Conservation (phyloP, 2,888 invertebrate genomes). For the Meiosimyza platycephala region DNA sequence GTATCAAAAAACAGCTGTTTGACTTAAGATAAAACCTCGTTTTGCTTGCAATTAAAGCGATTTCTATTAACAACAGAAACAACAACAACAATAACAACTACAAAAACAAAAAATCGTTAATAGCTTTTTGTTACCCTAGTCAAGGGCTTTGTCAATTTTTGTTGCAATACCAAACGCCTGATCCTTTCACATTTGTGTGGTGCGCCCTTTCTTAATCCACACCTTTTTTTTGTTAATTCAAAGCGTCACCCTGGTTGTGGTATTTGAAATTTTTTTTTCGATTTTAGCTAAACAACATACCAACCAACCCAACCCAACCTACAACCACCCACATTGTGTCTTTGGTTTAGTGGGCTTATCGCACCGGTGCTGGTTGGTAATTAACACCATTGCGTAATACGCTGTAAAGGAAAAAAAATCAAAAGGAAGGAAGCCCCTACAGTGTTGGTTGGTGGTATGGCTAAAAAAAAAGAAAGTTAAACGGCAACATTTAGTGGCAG, state of each 20-base stretch:
- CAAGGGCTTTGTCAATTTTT: slow-evolving; percentile 6
- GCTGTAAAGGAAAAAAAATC: slow-evolving; percentile 46
- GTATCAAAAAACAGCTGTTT: neutral
- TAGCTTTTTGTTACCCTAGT: neutral
- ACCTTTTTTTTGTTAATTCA: neutral
- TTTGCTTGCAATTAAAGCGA: slow-evolving; percentile 15
- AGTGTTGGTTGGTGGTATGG: neutral
- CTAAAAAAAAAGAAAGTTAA: neutral
- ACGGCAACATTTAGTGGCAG: slow-evolving; percentile 19
- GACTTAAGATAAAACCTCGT: neutral
- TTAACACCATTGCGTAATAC: slow-evolving; percentile 66
- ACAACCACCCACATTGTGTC: neutral
- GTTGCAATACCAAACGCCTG: slow-evolving; percentile 3
- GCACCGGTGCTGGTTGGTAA: slow-evolving; percentile 50
- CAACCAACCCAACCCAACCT: too few species aligned
- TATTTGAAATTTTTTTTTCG: neutral
- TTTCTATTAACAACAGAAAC: neutral
- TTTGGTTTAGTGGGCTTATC: slow-evolving; percentile 30
- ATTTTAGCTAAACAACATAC: neutral
- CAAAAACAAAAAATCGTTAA: neutral
- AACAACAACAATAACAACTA: too few species aligned
- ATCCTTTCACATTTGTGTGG: neutral
- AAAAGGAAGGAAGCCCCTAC: slow-evolving; percentile 7
- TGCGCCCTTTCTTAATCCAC: slow-evolving; percentile 5
- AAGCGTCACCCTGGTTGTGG: neutral